Base-by-base conservation (phyloP, 2,888 invertebrate species). In the Nomada hirtipes region DNA sequence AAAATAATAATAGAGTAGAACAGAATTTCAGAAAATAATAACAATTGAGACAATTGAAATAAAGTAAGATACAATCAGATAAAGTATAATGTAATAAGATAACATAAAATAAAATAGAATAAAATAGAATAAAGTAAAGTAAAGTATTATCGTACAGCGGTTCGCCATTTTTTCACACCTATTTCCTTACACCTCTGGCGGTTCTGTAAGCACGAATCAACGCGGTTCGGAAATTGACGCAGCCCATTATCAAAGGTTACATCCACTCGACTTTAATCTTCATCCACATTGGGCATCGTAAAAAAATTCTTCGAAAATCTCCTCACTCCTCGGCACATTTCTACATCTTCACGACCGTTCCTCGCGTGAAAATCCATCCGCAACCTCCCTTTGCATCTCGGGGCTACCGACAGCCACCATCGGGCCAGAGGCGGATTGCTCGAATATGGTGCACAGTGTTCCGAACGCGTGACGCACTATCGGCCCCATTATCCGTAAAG, bases 401-500 rank as follows among this genome's bases (percentile, higher is more conserved):
- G 26, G 15, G 36, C 36, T 7, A 36, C 36, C 36, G 36, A 42
- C 76, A n/a, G 36, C 61, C 10, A 1, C 20, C 7, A 47, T 13
- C 11, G 47, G 4, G 2, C 11, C 47, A 47, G 11, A 15, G 47
- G 13, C 15, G 3, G 20, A 68, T 68, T 50, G 29, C 44, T 47
- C 42, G 11, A 20, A 65, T 69, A 81, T 55, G 69, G 80, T 73
- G 55, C 79, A 23, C 78, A 26, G 23, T 67, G 68, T 55, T 47
- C 29, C 50, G 20, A 68, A 55, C 47, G 63, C 69, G 77, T 65
- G 60, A 42, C 53, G 20, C 61, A 68, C 67, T 61, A 77, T 83
- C 82, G 77, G 59, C 72, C 26, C 77, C 79, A 85, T 83, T 85
- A 84, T 79, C 84, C 83, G 76, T 83, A 86, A 83, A 85, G 78